Percentiles rank a stretch among this genome's conserved stretches.
Evolutionary conservation across 2,113 vertebrate species (phyloP).

Genomic region (Excalfactoria chinensis): DNA sequence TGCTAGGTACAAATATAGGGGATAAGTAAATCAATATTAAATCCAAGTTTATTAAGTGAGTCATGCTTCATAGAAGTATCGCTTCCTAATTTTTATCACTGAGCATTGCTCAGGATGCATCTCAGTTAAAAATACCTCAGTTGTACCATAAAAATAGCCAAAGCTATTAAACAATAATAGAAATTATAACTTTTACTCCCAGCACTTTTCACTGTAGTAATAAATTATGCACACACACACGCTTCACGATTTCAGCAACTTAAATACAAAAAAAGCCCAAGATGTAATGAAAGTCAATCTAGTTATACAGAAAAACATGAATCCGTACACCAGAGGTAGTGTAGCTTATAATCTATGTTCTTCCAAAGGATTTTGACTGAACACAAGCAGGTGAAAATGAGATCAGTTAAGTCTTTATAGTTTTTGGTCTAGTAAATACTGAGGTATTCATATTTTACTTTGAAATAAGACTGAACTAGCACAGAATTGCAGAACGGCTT

Average conservation of each 20-base stretch:
- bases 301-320: not conserved
- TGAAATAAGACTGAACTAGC: not conserved
- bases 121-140: constrained; percentile 7
- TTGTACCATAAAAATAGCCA: constrained; percentile 21
- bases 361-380: not conserved
- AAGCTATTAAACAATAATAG: constrained; percentile 27
- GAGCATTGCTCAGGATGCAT: not conserved
- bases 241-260: constrained; percentile 9
- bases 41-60: constrained; percentile 23
- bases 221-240: too few species aligned
- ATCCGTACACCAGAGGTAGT: not conserved
- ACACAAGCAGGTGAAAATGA: not conserved
- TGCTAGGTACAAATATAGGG: not conserved
- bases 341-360: not conserved
- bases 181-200: constrained; percentile 29
- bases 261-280: not conserved
- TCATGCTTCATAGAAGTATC: not conserved
- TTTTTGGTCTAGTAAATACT: not conserved
- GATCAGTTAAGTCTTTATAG: not conserved
- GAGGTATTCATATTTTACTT: not conserved
- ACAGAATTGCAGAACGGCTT: not conserved
- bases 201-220: not conserved
- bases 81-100: not conserved
- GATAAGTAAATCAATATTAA: constrained; percentile 10
- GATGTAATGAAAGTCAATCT: not conserved